Evolutionary conservation across 2,797 vertebrate species (phyloP).

Genomic region (Thripadectes ignobilis): DNA sequence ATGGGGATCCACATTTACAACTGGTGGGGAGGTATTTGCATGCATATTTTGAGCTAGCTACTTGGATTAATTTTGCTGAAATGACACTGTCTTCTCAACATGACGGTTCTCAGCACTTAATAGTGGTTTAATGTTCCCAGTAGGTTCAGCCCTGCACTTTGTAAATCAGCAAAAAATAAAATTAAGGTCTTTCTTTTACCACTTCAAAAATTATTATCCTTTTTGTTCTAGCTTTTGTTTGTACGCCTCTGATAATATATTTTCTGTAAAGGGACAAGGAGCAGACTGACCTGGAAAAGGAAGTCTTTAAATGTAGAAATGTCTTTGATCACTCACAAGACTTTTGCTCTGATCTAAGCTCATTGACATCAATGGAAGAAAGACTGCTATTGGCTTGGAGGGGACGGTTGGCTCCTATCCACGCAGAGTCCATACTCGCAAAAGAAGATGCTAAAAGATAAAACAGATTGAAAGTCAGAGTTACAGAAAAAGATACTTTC

Average conservation of each 20-base stretch:
- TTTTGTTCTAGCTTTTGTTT: slow-evolving; percentile 52
- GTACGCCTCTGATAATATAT: not conserved
- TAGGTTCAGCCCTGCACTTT: slow-evolving; percentile 4
- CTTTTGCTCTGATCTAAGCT: slow-evolving; percentile 43
- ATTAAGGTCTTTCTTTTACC: slow-evolving; percentile 20
- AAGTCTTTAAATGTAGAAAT: slow-evolving; percentile 37
- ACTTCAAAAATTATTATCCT: slow-evolving; percentile 42
- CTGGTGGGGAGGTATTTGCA: not conserved
- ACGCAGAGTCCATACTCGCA: not conserved
- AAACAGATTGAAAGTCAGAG: not conserved
- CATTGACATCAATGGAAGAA: slow-evolving; percentile 58
- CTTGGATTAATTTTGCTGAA: slow-evolving; percentile 47
- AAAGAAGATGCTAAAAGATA: slow-evolving; percentile 47
- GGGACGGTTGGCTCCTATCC: slow-evolving; percentile 10
- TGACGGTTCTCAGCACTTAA: slow-evolving; percentile 33
- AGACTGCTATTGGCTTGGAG: slow-evolving; percentile 3
- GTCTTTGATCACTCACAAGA: slow-evolving; percentile 59
- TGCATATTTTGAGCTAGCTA: slow-evolving; percentile 29
- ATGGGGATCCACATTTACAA: not conserved
- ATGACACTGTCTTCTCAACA: not conserved
- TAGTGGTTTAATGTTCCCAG: slow-evolving; percentile 21
- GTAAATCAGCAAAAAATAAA: slow-evolving; percentile 50
- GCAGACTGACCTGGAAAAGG: slow-evolving; percentile 60
- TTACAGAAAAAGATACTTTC: not conserved
- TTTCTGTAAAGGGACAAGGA: slow-evolving; percentile 49